Base-by-base conservation (phyloP, 2,797 vertebrate species). In the Crax fasciolata region DNA sequence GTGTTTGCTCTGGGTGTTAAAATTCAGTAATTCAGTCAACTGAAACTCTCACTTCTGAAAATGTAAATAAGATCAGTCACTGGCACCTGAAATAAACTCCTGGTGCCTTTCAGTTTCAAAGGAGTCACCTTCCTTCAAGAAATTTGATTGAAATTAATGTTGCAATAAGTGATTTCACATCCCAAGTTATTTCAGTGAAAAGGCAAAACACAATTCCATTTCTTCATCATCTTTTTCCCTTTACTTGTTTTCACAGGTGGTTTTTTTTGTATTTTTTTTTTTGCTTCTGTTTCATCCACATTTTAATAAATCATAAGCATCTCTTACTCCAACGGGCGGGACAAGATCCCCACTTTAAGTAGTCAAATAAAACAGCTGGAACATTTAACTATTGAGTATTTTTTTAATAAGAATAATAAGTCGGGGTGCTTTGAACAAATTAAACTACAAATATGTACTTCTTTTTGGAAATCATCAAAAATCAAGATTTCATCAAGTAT, bases 51-150 rank as follows among this genome's bases (percentile, higher is more conserved):
- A 1, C 11, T 83, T 92, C 79, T 87, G 78, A 85, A 96, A 96
- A 93, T 92, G 72, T 81, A 94, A 95, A 76, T 92, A 87, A 80
- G 44, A 67, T 89, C 81, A 85, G 32, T 62, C 75, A 62, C 39
- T n/a, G n/a, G 46, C 35, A 87, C 54, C 79, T 83, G 54, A 96
- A 92, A 93, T 44, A 92, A 74, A 89, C 38, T 87, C 72, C 46
- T 68, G 58, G 39, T 89, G 51, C 30, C 41, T 76, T 87, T 87
- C 65, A 77, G 16, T 72, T n/a, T 91, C 77, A 89, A 80, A 83
- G 27, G 13, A 83, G 55, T 57, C 46, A 72, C 35, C 25, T 83
- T 65, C 65, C 85, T 96, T 62, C 70, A 68, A 85, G 54, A 84
- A 80, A 85, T 92, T 78, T 89, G 61, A 78, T 75, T 94, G 85